Evolutionary conservation across 2,888 invertebrate genomes (phyloP).

Genomic region (Noctua janthina): DNA sequence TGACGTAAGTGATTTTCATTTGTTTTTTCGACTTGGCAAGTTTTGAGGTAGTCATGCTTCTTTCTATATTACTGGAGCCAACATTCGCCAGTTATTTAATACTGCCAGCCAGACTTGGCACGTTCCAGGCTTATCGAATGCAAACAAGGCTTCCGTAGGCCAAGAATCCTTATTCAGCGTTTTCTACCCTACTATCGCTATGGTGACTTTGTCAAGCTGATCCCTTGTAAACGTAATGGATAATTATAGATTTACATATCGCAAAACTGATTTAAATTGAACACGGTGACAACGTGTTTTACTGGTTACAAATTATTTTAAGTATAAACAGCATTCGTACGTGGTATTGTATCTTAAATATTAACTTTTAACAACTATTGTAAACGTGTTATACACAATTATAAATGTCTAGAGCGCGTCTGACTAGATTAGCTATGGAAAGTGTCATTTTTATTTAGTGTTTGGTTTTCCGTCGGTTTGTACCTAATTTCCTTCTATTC

Average conservation of each 20-base stretch:
- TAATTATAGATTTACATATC: slow-evolving; percentile 30
- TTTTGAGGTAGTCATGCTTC: background rate
- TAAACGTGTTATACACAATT: background rate
- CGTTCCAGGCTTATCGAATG: slow-evolving; percentile 9
- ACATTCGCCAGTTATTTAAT: background rate
- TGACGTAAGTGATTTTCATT: slow-evolving; percentile 87
- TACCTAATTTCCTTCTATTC: background rate
- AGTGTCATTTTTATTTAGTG: background rate
- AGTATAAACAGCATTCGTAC: background rate
- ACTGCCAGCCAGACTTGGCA: slow-evolving; percentile 27
- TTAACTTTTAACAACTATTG: background rate
- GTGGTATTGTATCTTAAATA: background rate
- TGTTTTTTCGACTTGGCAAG: background rate
- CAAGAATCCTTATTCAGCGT: slow-evolving; percentile 6
- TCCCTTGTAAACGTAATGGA: slow-evolving; percentile 18
- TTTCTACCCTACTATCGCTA: background rate
- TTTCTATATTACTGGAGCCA: background rate
- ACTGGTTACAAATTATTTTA: slow-evolving; percentile 3
- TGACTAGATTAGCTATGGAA: background rate
- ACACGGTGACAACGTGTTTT: slow-evolving; percentile 13
- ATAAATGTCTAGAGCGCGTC: background rate
- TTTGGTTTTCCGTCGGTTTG: background rate
- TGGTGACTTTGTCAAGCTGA: slow-evolving; percentile 14
- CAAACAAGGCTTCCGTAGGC: slow-evolving; percentile 24
- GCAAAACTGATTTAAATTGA: slow-evolving; percentile 4